Conservation (phyloP, 2,113 vertebrate genomes). For the Leptobrachium leishanense region DNA sequence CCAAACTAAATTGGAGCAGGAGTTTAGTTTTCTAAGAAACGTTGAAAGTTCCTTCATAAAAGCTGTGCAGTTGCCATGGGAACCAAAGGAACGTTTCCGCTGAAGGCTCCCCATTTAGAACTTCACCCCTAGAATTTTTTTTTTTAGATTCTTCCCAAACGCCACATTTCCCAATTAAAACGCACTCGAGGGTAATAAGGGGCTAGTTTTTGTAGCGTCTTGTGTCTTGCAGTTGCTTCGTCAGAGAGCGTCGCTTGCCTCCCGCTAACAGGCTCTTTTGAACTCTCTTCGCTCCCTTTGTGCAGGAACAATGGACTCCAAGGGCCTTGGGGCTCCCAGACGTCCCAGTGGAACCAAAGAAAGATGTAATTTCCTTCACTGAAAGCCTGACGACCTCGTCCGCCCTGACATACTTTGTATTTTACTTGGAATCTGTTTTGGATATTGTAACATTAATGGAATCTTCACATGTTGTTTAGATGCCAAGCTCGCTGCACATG, state of each 20-base stretch:
- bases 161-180: too few species aligned
- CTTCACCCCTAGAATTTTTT: too few species aligned
- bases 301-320: background rate
- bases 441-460: background rate
- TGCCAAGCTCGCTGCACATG: background rate
- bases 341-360: background rate
- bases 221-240: too few species aligned
- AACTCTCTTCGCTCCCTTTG: background rate
- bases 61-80: background rate
- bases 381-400: background rate
- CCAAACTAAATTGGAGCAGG: background rate
- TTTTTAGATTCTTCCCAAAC: too few species aligned
- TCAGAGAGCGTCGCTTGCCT: background rate
- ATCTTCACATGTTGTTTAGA: background rate
- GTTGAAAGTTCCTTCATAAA: background rate
- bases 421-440: constrained; percentile 1
- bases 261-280: background rate
- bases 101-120: too few species aligned
- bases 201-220: too few species aligned
- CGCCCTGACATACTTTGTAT: background rate
- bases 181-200: too few species aligned
- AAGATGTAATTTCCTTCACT: background rate
- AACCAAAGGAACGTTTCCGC: too few species aligned
- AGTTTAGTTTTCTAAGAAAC: background rate
- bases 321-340: background rate